Base-by-base conservation (phyloP, 1,140 invertebrate species). In the Drosophila grimshawi region DNA sequence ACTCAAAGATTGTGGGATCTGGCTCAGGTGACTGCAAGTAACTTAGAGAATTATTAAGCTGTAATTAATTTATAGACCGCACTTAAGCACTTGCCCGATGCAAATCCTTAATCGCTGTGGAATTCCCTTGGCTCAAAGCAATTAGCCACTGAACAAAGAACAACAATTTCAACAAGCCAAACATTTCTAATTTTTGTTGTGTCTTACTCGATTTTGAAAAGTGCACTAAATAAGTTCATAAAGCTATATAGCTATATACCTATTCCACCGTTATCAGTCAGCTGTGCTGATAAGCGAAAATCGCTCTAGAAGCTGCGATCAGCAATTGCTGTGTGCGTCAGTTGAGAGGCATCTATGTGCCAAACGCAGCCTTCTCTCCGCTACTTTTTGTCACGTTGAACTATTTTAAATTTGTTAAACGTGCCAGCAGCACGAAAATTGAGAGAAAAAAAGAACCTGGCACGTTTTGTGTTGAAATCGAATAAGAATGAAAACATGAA, bases 391-490 rank as follows among this genome's bases (percentile, higher is more conserved):
- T 63, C 52, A 46, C 39, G 64, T 63, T 86, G 68, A 86, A 86
- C 82, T 88, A 65, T 88, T 77, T 88, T 77, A 65, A 80, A 83
- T 86, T 88, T 82, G 76, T 59, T 69, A 69, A 79, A 88, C 80
- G 83, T 88, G 83, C 83, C 86, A 67, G 56, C 53, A 82, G 83
- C 63, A 49, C 19, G 45, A 60, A 60, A 65, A 10, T 37, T 33
- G 32, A 27, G 19, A 53, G 33, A 35, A 29, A 60, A 62, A 52
- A 52, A 73, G 70, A 85, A 74, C 57, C 55, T 61, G 78, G 83
- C 83, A 86, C 83, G 85, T 88, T 88, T 86, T 86, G 46, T 86
- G 83, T 88, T 80, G 83, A 88, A 86, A 88, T 88, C 80, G 69
- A 82, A 76, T 76, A 55, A 69, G 70, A 82, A 76, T 52, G 52